Percentiles rank a stretch among this genome's conserved stretches.
phyloP scores from a whole-genome alignment of 2,113 vertebrate genomes.

The Nyctereutes procyonoides region DNA sequence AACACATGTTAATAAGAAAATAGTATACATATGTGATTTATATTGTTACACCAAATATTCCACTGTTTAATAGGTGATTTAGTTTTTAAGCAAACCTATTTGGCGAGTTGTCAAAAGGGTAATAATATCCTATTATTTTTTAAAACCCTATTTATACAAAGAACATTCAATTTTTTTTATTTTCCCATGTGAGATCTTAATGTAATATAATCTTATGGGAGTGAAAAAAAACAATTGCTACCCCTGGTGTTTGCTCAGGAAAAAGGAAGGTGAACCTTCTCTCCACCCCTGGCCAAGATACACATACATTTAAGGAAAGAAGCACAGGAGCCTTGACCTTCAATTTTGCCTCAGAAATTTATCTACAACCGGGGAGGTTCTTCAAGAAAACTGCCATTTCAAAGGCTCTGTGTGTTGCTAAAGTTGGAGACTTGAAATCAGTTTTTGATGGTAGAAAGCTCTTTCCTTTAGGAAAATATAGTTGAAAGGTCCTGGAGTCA shows the following conservation, averaged over 20 bases:
- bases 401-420: slow-evolving; percentile 2
- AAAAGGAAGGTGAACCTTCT: not conserved
- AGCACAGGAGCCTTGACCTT: not conserved
- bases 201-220: slow-evolving; percentile 14
- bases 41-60: slow-evolving; percentile 23
- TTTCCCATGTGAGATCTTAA: not conserved
- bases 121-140: slow-evolving; percentile 56
- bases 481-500: slow-evolving; percentile 10
- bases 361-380: not conserved
- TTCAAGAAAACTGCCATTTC: not conserved
- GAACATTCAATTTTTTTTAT: slow-evolving; percentile 41
- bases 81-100: not conserved
- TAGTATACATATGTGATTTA: slow-evolving; percentile 37
- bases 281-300: not conserved
- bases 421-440: not conserved
- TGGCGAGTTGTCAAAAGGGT: slow-evolving; percentile 1
- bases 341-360: slow-evolving; percentile 18
- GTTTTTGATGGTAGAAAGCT: slow-evolving; percentile 12
- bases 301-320: not conserved
- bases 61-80: slow-evolving; percentile 54
- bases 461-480: slow-evolving; percentile 35
- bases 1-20: slow-evolving; percentile 61
- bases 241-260: not conserved
- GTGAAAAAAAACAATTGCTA: not conserved
- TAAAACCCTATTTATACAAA: not conserved